Conservation (phyloP, 2,113 vertebrate species). For the Osmerus eperlanus region DNA sequence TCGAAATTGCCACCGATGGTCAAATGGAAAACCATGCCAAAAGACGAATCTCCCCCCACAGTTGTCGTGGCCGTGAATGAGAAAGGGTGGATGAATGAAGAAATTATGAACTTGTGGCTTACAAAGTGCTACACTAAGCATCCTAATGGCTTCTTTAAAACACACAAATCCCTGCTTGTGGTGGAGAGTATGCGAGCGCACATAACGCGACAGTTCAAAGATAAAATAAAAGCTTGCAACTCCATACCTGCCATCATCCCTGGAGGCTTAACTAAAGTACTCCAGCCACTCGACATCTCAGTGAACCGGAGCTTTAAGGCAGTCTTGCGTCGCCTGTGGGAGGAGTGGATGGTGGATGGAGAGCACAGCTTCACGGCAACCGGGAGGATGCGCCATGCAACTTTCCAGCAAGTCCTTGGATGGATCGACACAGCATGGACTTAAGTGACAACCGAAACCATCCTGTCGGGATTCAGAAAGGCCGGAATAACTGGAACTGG, state of each 20-base stretch:
- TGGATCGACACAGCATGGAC: too few species aligned
- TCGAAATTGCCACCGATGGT: background rate
- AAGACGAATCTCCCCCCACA: background rate
- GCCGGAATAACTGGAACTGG: too few species aligned
- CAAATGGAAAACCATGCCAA: background rate
- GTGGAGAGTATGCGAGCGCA: constrained; percentile 5
- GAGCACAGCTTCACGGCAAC: too few species aligned
- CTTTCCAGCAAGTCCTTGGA: too few species aligned
- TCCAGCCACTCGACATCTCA: constrained; percentile 1
- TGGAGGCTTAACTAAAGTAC: background rate
- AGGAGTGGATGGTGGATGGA: too few species aligned
- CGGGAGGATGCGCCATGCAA: too few species aligned
- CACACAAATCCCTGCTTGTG: background rate
- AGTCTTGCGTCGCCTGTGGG: too few species aligned
- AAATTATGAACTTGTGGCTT: background rate
- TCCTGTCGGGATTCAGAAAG: too few species aligned
- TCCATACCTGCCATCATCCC: constrained; percentile 4
- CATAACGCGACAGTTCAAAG: background rate
- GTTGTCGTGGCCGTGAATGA: background rate
- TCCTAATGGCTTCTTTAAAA: background rate
- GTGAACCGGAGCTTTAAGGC: background rate
- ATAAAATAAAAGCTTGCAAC: background rate
- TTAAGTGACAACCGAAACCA: too few species aligned
- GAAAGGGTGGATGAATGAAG: background rate
- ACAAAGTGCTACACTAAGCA: background rate